A percentile compares a stretch with the other conserved stretches of the same genome.
Conservation (phyloP, 37 sponge, comb jelly and placozoan genomes). For the Mnemiopsis leidyi region DNA sequence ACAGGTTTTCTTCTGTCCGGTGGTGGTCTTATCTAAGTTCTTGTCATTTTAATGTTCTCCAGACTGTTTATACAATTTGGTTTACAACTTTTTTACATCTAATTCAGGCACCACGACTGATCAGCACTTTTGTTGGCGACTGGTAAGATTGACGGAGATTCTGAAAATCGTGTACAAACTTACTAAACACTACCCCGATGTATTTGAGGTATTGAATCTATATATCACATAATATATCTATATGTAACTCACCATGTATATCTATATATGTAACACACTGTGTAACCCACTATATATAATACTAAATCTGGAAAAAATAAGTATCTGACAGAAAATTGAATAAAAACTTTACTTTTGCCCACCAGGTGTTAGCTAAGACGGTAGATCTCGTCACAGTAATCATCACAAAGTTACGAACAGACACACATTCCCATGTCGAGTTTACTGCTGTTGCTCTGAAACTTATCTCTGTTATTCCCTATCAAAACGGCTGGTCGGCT, state of each 20-base stretch:
- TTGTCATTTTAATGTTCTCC: not conserved
- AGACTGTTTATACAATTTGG: not conserved
- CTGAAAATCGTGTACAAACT: conserved; percentile 51
- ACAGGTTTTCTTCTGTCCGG: not conserved
- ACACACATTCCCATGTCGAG: conserved; percentile 25
- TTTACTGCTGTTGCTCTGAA: conserved; percentile 34
- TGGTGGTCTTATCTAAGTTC: not conserved
- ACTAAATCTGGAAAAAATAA: no score
- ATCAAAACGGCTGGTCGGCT: not conserved
- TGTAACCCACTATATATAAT: no score
- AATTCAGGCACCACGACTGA: conserved; percentile 35
- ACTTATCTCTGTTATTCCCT: conserved; percentile 50
- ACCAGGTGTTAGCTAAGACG: conserved; percentile 15
- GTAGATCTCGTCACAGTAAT: conserved; percentile 36
- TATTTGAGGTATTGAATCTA: not conserved
- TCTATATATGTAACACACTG: no score
- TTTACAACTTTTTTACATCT: not conserved
- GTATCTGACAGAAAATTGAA: no score
- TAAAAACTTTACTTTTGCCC: no score
- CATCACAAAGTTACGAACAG: conserved; percentile 53
- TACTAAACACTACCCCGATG: conserved; percentile 40
- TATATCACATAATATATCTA: not conserved
- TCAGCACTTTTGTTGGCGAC: conserved; percentile 59
- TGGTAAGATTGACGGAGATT: not conserved
- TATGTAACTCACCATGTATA: no score